Conservation (phyloP, 2,113 vertebrate genomes). For the Caretta caretta region DNA sequence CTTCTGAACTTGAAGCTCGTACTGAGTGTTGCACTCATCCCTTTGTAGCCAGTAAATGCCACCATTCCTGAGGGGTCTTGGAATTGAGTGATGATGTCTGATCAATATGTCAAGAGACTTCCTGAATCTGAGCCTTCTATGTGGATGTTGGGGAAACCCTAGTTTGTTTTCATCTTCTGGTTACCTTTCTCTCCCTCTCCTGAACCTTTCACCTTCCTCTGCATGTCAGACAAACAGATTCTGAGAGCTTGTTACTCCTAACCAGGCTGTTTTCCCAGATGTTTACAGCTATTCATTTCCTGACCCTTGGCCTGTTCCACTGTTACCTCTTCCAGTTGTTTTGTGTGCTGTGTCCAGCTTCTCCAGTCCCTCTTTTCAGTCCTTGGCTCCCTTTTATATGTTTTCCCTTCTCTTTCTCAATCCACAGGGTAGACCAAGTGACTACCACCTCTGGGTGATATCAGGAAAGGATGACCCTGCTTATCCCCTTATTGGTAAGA, state of each 20-base stretch:
- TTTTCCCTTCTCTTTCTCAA: constrained; percentile 19
- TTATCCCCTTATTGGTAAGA: constrained; percentile 84
- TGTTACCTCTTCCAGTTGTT: not conserved
- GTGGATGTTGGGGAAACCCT: not conserved
- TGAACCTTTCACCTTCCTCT: not conserved
- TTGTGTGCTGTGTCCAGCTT: not conserved
- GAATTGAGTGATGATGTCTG: not conserved
- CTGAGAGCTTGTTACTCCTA: fast-evolving
- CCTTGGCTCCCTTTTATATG: not conserved
- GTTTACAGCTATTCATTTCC: not conserved
- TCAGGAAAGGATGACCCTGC: constrained; percentile 78
- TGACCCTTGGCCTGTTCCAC: not conserved
- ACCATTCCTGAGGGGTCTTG: not conserved
- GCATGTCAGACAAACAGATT: fast-evolving
- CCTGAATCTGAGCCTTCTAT: not conserved
- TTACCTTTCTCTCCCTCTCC: not conserved
- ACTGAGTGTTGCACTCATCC: too few relatives aligned
- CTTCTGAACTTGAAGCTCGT: not conserved
- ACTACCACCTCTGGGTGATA: constrained; percentile 83
- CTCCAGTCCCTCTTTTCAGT: not conserved
- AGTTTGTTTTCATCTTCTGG: not conserved
- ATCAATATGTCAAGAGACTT: not conserved
- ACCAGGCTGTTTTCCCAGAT: not conserved
- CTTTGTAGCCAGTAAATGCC: not conserved
- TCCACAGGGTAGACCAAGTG: constrained; percentile 70